Evolutionary conservation across 2,888 invertebrate genomes (phyloP).

Genomic region (Callyntrura guangdongensis): DNA sequence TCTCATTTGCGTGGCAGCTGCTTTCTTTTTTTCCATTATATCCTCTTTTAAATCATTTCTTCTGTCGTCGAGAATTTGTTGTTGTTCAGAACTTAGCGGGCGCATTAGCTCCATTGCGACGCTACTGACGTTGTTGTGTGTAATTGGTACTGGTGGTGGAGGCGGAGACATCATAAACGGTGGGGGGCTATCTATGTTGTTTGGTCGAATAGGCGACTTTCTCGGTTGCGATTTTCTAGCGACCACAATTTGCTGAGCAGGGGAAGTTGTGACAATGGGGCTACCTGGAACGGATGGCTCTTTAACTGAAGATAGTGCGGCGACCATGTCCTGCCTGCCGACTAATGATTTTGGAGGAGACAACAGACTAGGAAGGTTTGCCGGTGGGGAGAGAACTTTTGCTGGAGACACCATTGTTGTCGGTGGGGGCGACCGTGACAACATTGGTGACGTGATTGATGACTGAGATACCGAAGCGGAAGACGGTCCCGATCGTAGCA

Average conservation of each 20-base stretch:
- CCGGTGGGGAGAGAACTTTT: slow-evolving; percentile 56
- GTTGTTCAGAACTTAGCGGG: slow-evolving; percentile 50
- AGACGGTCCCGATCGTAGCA: slow-evolving; percentile 48
- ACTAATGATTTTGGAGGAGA: slow-evolving; percentile 44
- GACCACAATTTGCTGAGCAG: slow-evolving; percentile 28
- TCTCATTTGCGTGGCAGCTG: slow-evolving; percentile 68
- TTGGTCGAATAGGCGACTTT: slow-evolving; percentile 60
- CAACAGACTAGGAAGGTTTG: slow-evolving; percentile 31
- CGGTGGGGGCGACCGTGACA: slow-evolving; percentile 61
- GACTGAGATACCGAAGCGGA: slow-evolving; percentile 1
- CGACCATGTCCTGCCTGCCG: slow-evolving; percentile 43
- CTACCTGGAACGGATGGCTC: slow-evolving; percentile 44
- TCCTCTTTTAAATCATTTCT: slow-evolving; percentile 60
- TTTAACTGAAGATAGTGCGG: slow-evolving; percentile 40
- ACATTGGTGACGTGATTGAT: slow-evolving; percentile 11
- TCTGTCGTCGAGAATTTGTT: slow-evolving; percentile 29
- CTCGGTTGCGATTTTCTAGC: slow-evolving; percentile 58
- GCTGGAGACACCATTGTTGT: slow-evolving; percentile 62
- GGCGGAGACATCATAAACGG: slow-evolving; percentile 27
- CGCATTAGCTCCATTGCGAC: slow-evolving; percentile 55
- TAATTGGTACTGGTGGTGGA: slow-evolving; percentile 21
- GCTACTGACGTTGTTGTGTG: slow-evolving; percentile 48
- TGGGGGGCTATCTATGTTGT: slow-evolving; percentile 60
- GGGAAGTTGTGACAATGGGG: neutral
- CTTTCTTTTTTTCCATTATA: slow-evolving; percentile 75